Percentiles rank a stretch among this genome's conserved stretches.
Evolutionary conservation across 1,140 invertebrate genomes (phyloP).

Genomic region (Telenomus remus): DNA sequence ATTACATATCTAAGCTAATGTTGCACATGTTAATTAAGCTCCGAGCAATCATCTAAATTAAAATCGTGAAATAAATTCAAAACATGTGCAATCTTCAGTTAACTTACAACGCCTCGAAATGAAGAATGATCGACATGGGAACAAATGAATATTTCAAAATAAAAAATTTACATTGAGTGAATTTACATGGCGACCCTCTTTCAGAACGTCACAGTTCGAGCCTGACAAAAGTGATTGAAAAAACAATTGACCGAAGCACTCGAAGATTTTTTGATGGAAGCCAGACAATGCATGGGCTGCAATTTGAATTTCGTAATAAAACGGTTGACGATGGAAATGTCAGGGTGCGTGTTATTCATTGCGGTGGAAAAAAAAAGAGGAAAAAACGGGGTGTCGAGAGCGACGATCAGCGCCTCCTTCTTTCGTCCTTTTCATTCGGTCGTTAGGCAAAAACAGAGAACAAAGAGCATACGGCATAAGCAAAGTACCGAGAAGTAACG

Average conservation of each 20-base stretch:
- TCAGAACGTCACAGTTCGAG: conserved; percentile 7
- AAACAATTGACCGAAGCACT: conserved; percentile 37
- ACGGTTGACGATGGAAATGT: conserved; percentile 16
- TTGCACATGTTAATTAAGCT: too few species aligned
- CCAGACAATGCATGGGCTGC: conserved; percentile 4
- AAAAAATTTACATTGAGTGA: not conserved
- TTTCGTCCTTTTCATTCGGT: conserved; percentile 7
- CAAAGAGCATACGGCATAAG: conserved; percentile 7
- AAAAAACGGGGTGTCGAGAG: conserved; percentile 2
- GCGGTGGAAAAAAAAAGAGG: conserved; percentile 4
- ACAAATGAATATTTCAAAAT: not conserved
- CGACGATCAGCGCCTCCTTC: conserved; percentile 14
- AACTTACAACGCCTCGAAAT: too few species aligned
- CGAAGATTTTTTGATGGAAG: conserved; percentile 41
- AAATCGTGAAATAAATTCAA: too few species aligned
- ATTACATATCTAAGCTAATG: too few species aligned
- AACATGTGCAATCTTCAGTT: too few species aligned
- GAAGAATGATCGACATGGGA: too few species aligned
- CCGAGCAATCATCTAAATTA: too few species aligned
- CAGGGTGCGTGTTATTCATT: conserved; percentile 43
- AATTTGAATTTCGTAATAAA: conserved; percentile 54
- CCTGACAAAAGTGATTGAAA: conserved; percentile 15
- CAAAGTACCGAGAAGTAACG: conserved; percentile 5
- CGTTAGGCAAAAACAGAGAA: conserved; percentile 27
- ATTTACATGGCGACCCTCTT: not conserved